Percentiles rank a stretch among this genome's conserved stretches.
Evolutionary conservation across 2,113 vertebrate species (phyloP).

Genomic region (Acanthochromis polyacanthus): DNA sequence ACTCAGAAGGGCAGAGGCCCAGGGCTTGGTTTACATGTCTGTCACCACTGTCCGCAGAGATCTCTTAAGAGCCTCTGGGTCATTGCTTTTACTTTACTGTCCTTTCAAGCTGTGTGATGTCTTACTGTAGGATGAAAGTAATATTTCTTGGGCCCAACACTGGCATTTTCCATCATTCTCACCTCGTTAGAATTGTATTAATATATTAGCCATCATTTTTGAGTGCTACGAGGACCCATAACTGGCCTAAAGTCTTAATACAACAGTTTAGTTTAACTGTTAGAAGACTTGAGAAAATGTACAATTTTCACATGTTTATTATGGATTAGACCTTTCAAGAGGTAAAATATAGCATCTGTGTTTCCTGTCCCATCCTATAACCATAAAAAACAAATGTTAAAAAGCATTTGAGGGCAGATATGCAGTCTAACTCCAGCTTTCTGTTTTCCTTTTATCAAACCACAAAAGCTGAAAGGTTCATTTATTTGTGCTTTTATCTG

Average conservation of each 20-base stretch:
- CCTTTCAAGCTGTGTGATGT: constrained; percentile 22
- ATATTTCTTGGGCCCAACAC: constrained; percentile 19
- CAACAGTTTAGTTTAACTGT: not conserved
- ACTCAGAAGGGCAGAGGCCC: constrained; percentile 66
- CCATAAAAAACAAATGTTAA: not conserved
- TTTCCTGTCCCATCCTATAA: not conserved
- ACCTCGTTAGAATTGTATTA: constrained; percentile 8
- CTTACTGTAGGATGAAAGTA: constrained; percentile 30
- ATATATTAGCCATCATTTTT: constrained; percentile 21
- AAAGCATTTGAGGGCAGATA: not conserved
- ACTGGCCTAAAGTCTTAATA: not conserved
- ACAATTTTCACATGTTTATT: not conserved
- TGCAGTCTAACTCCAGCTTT: not conserved
- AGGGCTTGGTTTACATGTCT: constrained; percentile 78
- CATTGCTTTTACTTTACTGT: constrained; percentile 27
- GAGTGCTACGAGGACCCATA: not conserved
- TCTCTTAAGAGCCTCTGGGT: constrained; percentile 48
- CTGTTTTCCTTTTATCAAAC: not conserved
- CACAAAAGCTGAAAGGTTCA: not conserved
- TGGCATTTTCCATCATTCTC: constrained; percentile 9
- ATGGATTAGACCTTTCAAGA: not conserved
- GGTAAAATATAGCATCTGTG: not conserved
- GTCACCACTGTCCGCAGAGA: constrained; percentile 52
- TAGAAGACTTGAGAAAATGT: not conserved
- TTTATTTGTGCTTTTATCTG: constrained; percentile 1